Percentiles rank a stretch among this genome's conserved stretches.
phyloP scores from a whole-genome alignment of 2,797 vertebrate genomes.

The Pseudopleuronectes americanus region DNA sequence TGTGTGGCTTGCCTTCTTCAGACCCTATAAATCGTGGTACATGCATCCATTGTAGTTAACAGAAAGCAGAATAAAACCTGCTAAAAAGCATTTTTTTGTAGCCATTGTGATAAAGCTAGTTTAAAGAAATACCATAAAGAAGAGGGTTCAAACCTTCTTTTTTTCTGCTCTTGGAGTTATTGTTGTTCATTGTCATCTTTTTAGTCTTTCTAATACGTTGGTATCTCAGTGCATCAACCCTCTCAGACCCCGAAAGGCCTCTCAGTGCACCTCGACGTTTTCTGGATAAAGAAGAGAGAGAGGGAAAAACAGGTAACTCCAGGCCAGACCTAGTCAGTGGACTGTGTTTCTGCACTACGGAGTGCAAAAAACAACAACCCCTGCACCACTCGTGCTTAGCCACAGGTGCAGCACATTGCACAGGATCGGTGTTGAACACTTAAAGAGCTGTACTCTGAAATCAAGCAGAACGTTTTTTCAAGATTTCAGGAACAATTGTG shows the following conservation, averaged over 20 bases:
- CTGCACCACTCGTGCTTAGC: constrained; percentile 69
- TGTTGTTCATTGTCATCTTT: constrained; percentile 94
- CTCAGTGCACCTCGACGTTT: constrained; percentile 85
- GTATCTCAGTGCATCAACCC: constrained; percentile 98
- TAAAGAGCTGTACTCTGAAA: constrained; percentile 25
- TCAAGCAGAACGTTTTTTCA: constrained; percentile 15
- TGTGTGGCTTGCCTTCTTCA: no score
- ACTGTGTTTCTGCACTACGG: constrained; percentile 68
- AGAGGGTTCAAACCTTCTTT: constrained; percentile 89
- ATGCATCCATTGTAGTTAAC: no score
- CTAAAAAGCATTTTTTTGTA: not conserved
- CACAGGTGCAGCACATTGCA: constrained; percentile 75
- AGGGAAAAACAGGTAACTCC: constrained; percentile 75
- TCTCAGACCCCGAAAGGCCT: constrained; percentile 98
- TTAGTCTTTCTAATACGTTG: constrained; percentile 99
- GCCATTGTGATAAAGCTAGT: not conserved
- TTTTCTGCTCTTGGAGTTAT: constrained; percentile 96
- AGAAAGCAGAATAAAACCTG: no score
- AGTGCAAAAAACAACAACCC: constrained; percentile 65
- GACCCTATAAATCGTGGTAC: no score
- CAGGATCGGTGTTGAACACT: constrained; percentile 70
- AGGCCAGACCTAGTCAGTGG: constrained; percentile 52
- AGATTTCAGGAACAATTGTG: constrained; percentile 21
- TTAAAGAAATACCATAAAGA: not conserved
- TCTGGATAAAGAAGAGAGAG: constrained; percentile 78